These are phyloP conservation scores for Dicranocentrus wangi DNA, from an alignment of 2,888 invertebrate genomes.

Conservation along the genomic window DNA sequence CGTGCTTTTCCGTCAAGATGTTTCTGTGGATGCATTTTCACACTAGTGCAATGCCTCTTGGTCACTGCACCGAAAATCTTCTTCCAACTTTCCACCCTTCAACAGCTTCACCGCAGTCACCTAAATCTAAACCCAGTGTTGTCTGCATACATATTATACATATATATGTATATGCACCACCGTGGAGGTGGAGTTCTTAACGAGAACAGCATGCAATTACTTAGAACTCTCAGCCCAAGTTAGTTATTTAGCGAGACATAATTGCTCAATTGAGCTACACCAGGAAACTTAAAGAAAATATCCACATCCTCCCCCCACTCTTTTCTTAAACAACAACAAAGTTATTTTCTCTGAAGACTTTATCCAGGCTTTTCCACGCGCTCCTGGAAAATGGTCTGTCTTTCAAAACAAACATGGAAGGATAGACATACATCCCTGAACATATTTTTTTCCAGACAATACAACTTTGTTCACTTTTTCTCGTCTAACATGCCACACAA, in stretches of 20 bases:
- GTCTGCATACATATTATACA: too few relatives aligned
- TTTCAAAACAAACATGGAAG: neutral
- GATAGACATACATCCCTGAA: neutral
- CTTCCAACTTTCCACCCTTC: slow-evolving; percentile 1
- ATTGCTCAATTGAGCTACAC: slow-evolving; percentile 44
- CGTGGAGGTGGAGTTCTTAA: neutral
- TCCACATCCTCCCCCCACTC: neutral
- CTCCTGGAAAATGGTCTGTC: neutral
- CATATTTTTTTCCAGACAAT: neutral
- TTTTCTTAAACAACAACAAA: too few relatives aligned
- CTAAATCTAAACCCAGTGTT: too few relatives aligned
- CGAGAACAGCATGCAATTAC: slow-evolving; percentile 8
- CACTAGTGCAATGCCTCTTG: neutral
- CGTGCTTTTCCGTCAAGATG: too few relatives aligned
- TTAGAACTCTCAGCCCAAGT: slow-evolving; percentile 22
- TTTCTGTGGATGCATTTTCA: slow-evolving; percentile 25
- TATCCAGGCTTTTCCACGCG: neutral
- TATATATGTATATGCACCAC: too few relatives aligned
- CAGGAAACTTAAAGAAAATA: neutral
- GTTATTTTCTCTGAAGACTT: too few relatives aligned
- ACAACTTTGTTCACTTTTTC: neutral
- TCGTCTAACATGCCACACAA: neutral
- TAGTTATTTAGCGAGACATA: slow-evolving; percentile 36
- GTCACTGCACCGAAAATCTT: slow-evolving; percentile 15
- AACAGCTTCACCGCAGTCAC: neutral